A percentile compares a stretch with the other conserved stretches of the same genome.
These are phyloP conservation scores for Drosophila pruinosa DNA, from an alignment of 1,140 invertebrate genomes.

Conservation along the genomic window DNA sequence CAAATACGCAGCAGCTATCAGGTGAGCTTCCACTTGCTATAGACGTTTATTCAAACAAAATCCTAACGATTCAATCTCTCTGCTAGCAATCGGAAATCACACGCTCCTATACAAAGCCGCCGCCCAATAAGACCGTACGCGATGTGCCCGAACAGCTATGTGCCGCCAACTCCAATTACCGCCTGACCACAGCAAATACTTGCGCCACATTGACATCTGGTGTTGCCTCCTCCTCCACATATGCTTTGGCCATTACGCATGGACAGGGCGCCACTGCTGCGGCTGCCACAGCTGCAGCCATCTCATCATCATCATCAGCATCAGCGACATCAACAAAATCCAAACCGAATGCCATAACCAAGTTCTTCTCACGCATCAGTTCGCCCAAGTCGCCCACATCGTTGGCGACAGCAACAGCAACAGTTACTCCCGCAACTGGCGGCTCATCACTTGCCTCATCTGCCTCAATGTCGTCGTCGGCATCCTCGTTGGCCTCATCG, in stretches of 20 bases:
- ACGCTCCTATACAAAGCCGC: constrained; percentile 81
- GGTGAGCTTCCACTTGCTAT: constrained; percentile 55
- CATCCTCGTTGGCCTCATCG: constrained; percentile 66
- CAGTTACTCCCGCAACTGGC: neutral
- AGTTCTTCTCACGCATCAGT: constrained; percentile 81
- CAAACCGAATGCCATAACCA: constrained; percentile 80
- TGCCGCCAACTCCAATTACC: constrained; percentile 59
- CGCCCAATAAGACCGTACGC: constrained; percentile 80
- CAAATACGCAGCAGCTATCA: constrained; percentile 85
- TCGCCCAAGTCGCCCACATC: constrained; percentile 76
- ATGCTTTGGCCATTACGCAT: constrained; percentile 20
- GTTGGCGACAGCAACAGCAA: constrained; percentile 34
- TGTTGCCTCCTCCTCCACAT: constrained; percentile 27
- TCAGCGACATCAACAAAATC: constrained; percentile 63
- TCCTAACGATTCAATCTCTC: neutral
- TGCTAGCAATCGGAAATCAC: constrained; percentile 80
- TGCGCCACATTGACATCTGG: constrained; percentile 18
- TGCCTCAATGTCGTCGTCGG: constrained; percentile 71
- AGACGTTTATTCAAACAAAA: neutral
- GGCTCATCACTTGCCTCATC: constrained; percentile 63
- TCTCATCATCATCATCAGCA: constrained; percentile 18
- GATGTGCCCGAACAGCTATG: constrained; percentile 79
- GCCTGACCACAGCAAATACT: constrained; percentile 48
- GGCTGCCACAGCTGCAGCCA: constrained; percentile 15
- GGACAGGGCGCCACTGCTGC: constrained; percentile 16